Percentiles rank a stretch among this genome's conserved stretches.
Conservation (phyloP, 2,797 vertebrate genomes). For the Gadopsis bispinosus region DNA sequence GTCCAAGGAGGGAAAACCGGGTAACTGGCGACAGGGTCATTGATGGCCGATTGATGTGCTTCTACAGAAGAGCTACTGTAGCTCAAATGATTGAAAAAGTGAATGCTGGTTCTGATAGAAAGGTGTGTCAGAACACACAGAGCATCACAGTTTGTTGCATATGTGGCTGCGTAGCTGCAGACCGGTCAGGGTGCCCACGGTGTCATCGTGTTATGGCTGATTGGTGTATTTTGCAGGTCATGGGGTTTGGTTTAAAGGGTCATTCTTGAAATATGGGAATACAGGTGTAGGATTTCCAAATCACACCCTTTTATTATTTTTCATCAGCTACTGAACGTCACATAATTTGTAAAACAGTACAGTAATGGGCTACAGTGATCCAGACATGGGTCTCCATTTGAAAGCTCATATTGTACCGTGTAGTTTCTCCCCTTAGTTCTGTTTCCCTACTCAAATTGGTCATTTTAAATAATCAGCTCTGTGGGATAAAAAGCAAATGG, state of each 20-base stretch:
- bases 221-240: neutral
- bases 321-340: neutral
- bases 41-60: too few relatives aligned
- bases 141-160: too few relatives aligned
- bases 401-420: constrained; percentile 2
- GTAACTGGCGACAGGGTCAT: too few relatives aligned
- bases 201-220: too few relatives aligned
- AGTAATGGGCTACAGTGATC: neutral
- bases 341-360: neutral
- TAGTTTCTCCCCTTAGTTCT: neutral
- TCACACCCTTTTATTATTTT: neutral
- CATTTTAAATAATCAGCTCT: constrained; percentile 4
- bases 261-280: neutral
- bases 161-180: too few relatives aligned
- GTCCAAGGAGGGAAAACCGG: too few relatives aligned
- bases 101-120: too few relatives aligned
- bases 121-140: too few relatives aligned
- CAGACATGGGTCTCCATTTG: neutral
- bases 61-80: too few relatives aligned
- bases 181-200: too few relatives aligned
- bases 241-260: neutral
- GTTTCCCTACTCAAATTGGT: constrained; percentile 12
- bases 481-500: constrained; percentile 11
- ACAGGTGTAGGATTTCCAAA: neutral
- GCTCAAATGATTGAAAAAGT: too few relatives aligned